Base-by-base conservation (phyloP, 1,140 invertebrate genomes). In the Drosophila funebris region DNA sequence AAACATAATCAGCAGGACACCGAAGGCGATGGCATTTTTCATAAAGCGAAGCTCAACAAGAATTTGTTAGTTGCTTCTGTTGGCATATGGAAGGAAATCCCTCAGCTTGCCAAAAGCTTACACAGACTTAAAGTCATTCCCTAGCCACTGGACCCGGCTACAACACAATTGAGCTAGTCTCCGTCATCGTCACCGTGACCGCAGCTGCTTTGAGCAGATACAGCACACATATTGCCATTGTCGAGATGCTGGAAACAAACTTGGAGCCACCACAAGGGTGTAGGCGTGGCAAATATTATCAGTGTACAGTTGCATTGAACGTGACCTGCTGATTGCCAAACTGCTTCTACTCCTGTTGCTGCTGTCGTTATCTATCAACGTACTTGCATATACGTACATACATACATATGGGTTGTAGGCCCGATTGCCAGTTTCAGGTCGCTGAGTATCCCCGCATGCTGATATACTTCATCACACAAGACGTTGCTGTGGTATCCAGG, bases 201-300 rank as follows among this genome's bases (percentile, higher is more conserved):
- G 31, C 60, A 41, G 52, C 52, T 62, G n/a, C 14, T 18, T 52
- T 31, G n/a, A n/a, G n/a, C n/a, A n/a, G n/a, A n/a, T 41, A 2
- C 44, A 13, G 31, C 20, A 22, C 4, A 36, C 18, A 22, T 20
- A 36, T 27, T 43, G 14, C n/a, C 22, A 4, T 24, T 48, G 36
- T 16, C 20, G 22, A n/a, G 20, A 36, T 11, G 27, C 36, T 46
- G 46, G 36, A 33, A 9, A 36, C 13, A 36, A 16, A 14, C 48
- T 27, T 13, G 39, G 37, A 60, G 41, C 13, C 22, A 54, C 53
- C 48, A 31, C 64, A 41, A 33, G 52, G 41, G 24, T 33, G 7
- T 16, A 39, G 54, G 60, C 52, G 69, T 81, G 69, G 69, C 62
- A 75, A 81, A 75, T 82, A 85, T 87, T 85, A 87, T 87, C 82